Evolutionary conservation across 2,797 vertebrate species (phyloP).

Genomic region (Poeciliopsis paucimaculata): DNA sequence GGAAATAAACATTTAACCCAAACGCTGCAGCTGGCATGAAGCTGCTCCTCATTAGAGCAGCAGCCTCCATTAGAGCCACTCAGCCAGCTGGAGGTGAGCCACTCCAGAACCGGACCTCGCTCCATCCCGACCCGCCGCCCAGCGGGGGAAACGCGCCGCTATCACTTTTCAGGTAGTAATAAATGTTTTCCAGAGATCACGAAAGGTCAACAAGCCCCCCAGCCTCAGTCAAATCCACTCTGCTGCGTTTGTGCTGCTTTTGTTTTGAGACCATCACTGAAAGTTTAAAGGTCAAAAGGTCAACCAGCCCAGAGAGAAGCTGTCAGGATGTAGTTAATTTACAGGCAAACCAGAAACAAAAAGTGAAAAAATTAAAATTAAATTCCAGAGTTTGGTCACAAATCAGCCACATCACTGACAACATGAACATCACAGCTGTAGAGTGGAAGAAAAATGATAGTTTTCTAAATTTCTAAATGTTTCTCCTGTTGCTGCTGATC

Average conservation of each 20-base stretch:
- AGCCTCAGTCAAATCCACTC: too few species aligned
- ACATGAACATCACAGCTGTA: background rate
- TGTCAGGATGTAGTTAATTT: too few species aligned
- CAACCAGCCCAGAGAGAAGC: too few species aligned
- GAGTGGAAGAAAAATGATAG: background rate
- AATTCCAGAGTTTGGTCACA: background rate
- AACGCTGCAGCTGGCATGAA: conserved; percentile 9
- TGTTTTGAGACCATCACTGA: too few species aligned
- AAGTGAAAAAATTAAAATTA: background rate
- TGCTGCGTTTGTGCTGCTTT: too few species aligned
- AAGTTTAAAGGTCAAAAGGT: too few species aligned
- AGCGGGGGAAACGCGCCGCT: too few species aligned
- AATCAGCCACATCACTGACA: background rate
- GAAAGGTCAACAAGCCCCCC: too few species aligned
- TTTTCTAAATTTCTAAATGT: background rate
- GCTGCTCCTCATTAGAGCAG: conserved; percentile 14
- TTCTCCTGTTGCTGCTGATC: background rate
- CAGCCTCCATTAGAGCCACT: conserved; percentile 1
- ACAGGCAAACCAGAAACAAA: background rate
- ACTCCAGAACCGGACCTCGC: conserved; percentile 15
- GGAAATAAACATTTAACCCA: conserved; percentile 42
- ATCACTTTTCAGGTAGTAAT: too few species aligned
- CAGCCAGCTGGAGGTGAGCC: background rate
- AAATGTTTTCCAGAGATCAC: too few species aligned
- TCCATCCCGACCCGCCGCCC: conserved; percentile 1